These are phyloP conservation scores for Mythimna impura DNA, from an alignment of 2,888 invertebrate genomes.

Conservation along the genomic window DNA sequence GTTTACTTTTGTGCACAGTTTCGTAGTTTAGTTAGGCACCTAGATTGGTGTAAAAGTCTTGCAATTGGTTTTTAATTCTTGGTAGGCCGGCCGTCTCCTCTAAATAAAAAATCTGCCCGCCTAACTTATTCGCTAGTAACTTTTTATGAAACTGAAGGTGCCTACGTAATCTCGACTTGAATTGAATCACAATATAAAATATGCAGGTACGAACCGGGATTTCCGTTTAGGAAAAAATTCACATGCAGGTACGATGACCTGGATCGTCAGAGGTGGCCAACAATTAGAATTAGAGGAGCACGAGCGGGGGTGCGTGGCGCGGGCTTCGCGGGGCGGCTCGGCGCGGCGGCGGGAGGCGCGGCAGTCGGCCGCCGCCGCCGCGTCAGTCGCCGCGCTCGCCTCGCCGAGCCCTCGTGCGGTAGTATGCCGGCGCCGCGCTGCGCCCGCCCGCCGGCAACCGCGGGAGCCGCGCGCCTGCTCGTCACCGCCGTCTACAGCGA, in stretches of 20 bases:
- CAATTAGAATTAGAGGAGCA: slow-evolving; percentile 85
- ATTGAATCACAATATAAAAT: slow-evolving; percentile 81
- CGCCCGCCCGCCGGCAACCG: slow-evolving; percentile 78
- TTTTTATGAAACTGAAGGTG: slow-evolving; percentile 80
- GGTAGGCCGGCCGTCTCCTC: slow-evolving; percentile 56
- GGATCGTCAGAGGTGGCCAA: slow-evolving; percentile 85
- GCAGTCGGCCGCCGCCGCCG: slow-evolving; percentile 75
- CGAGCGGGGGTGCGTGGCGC: slow-evolving; percentile 68
- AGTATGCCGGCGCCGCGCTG: slow-evolving; percentile 85
- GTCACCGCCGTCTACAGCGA: slow-evolving; percentile 72
- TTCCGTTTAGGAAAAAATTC: slow-evolving; percentile 77
- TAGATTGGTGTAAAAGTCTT: slow-evolving; percentile 53
- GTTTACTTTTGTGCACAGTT: slow-evolving; percentile 44
- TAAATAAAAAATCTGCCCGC: slow-evolving; percentile 73
- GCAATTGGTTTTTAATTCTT: slow-evolving; percentile 65
- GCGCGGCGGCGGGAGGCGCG: slow-evolving; percentile 65
- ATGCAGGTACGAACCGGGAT: slow-evolving; percentile 80
- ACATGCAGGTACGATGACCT: slow-evolving; percentile 87
- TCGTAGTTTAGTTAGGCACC: slow-evolving; percentile 7
- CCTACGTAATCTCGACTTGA: slow-evolving; percentile 73
- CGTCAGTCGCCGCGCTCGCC: slow-evolving; percentile 66
- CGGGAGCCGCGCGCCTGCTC: slow-evolving; percentile 74
- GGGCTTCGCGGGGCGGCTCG: slow-evolving; percentile 44
- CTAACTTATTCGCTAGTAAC: slow-evolving; percentile 77
- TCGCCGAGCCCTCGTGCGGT: slow-evolving; percentile 1